Conservation (phyloP, 2,113 vertebrate species). For the Mobula hypostoma region DNA sequence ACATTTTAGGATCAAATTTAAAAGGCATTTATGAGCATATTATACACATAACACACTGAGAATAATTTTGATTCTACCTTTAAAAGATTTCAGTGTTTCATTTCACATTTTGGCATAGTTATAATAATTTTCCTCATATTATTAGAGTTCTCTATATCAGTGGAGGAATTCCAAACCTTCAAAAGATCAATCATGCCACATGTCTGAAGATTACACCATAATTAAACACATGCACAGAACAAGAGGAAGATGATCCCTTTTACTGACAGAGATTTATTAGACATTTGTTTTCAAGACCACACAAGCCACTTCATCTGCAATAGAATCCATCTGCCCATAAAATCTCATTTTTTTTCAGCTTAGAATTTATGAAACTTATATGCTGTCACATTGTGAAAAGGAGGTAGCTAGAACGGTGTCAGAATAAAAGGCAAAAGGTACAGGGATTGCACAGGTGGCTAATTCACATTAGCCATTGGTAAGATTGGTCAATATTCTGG, state of each 20-base stretch:
- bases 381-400: neutral
- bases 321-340: neutral
- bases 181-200: neutral
- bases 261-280: slow-evolving; percentile 9
- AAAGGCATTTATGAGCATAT: too few species aligned
- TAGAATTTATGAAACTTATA: neutral
- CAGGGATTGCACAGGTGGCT: neutral
- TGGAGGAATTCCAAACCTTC: neutral
- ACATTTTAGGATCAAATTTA: neutral
- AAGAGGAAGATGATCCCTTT: neutral
- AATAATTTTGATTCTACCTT: neutral
- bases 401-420: neutral
- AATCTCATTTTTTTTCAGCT: too few species aligned
- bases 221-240: slow-evolving; percentile 10
- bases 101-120: slow-evolving; percentile 14
- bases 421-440: neutral
- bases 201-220: neutral
- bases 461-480: neutral
- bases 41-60: neutral
- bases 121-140: neutral
- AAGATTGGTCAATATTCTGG: neutral
- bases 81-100: neutral
- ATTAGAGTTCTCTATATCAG: neutral
- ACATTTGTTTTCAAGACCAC: neutral
- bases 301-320: neutral